Percentiles rank a stretch among this genome's conserved stretches.
Conservation (phyloP, 2,888 invertebrate species). For the Dolomedes plantarius region DNA sequence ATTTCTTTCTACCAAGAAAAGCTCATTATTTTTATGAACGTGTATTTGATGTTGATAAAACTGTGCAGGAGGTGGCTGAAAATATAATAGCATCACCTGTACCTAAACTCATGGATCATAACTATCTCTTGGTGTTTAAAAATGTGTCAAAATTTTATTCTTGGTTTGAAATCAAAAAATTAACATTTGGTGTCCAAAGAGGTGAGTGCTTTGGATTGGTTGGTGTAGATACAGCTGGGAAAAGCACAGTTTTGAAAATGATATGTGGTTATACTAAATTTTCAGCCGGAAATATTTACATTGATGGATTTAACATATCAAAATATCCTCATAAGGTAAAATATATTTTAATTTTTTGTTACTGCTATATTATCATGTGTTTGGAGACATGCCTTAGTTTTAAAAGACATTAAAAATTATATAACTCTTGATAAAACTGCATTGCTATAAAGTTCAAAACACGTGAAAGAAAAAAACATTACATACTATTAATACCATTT, state of each 20-base stretch:
- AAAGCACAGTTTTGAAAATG: slow-evolving; percentile 80
- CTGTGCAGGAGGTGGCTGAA: neutral
- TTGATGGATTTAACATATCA: slow-evolving; percentile 79
- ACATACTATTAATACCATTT: no score
- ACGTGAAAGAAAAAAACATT: no score
- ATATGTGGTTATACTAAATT: slow-evolving; percentile 78
- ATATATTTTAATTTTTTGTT: no score
- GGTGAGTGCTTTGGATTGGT: slow-evolving; percentile 78
- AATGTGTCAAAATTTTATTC: slow-evolving; percentile 82
- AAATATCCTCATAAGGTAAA: slow-evolving; percentile 75
- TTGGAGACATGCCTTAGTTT: no score
- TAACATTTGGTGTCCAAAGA: slow-evolving; percentile 82
- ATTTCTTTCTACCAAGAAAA: neutral
- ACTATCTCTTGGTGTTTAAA: slow-evolving; percentile 79
- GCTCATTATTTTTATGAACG: neutral
- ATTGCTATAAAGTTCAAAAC: no score
- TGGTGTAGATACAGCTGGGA: slow-evolving; percentile 80
- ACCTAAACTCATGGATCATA: neutral
- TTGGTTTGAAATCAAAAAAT: slow-evolving; percentile 81
- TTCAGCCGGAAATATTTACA: slow-evolving; percentile 78
- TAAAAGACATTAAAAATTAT: no score
- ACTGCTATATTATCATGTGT: no score
- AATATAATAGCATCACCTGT: neutral
- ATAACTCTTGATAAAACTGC: no score
- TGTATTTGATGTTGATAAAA: neutral